Percentiles rank a stretch among this genome's conserved stretches.
These are phyloP conservation scores for Sisor rabdophorus DNA, from an alignment of 2,113 vertebrate species.

Conservation along the genomic window DNA sequence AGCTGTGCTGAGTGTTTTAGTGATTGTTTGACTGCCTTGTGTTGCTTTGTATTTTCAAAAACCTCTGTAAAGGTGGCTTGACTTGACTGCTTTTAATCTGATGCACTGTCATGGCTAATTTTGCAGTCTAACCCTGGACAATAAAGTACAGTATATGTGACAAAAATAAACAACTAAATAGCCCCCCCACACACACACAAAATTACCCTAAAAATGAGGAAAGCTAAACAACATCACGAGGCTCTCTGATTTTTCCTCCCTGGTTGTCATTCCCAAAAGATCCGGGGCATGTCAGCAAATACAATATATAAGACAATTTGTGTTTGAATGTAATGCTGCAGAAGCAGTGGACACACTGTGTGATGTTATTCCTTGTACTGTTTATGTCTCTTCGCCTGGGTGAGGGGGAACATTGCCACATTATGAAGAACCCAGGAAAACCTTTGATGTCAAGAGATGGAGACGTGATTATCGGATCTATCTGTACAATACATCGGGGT, in stretches of 20 bases:
- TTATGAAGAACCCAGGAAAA: constrained; percentile 57
- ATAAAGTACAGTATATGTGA: no score
- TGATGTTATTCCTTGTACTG: constrained; percentile 24
- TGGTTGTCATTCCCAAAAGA: neutral
- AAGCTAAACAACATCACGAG: neutral
- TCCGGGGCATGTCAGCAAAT: constrained; percentile 8
- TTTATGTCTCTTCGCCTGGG: neutral
- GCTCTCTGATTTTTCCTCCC: neutral
- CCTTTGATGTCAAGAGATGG: constrained; percentile 63
- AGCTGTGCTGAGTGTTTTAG: no score
- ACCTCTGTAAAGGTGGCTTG: no score
- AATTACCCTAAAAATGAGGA: no score
- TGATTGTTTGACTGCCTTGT: no score
- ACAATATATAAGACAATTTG: no score
- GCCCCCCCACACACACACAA: no score
- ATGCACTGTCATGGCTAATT: no score
- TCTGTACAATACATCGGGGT: constrained; percentile 67
- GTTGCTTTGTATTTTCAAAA: no score
- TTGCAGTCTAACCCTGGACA: no score
- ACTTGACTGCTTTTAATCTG: no score
- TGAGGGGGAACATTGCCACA: constrained; percentile 52
- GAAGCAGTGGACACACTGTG: neutral
- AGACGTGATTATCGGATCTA: constrained; percentile 65
- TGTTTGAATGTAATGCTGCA: neutral
- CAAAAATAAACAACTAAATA: no score